Base-by-base conservation (phyloP, 1,140 invertebrate species). In the Maconellicoccus hirsutus region DNA sequence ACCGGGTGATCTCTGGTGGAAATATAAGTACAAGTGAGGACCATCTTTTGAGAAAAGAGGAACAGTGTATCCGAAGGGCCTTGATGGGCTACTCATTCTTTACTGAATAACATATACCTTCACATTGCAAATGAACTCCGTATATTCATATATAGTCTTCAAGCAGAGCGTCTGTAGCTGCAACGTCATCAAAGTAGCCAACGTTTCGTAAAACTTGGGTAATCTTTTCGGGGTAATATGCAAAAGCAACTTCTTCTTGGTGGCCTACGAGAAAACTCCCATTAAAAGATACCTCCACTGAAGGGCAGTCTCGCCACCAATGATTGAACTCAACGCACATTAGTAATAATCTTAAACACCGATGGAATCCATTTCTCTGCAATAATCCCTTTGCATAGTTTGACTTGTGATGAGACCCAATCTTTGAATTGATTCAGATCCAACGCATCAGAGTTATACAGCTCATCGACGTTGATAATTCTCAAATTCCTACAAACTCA, bases 131-230 rank as follows among this genome's bases (percentile, higher is more conserved):
- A 95, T 83, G 74, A 90, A 91, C 71, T 90, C 80, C 2, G 88
- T 86, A 76, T 86, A 95, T 72, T 92, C 89, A 61, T 85, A 80
- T 71, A 94, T 84, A 14, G 92, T 93, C 74, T 87, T 85, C n/a
- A 93, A 79, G 73, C 88, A 90, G 25, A 94, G 78, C 25, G 84
- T 84, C 78, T 93, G 90, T 23, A 96, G 79, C 75, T 94, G 89
- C 74, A 87, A 86, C 3, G 91, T 90, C 93, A 96, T 95, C 22
- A 95, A 81, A n/a, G 87, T 87, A 7, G 89, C 87, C 0, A 94
- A 84, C 76, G 90, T 92, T 76, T 93, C 89, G 76, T 90, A 94
- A 80, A 94, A 93, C 69, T 85, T 83, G 76, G 85, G 84, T 75
- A 90, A 84, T 76, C 85, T 83, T 8, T 81, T 82, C 42, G 82